Percentiles rank a stretch among this genome's conserved stretches.
Evolutionary conservation across 2,113 vertebrate genomes (phyloP).

Genomic region (Antechinus stuartii): DNA sequence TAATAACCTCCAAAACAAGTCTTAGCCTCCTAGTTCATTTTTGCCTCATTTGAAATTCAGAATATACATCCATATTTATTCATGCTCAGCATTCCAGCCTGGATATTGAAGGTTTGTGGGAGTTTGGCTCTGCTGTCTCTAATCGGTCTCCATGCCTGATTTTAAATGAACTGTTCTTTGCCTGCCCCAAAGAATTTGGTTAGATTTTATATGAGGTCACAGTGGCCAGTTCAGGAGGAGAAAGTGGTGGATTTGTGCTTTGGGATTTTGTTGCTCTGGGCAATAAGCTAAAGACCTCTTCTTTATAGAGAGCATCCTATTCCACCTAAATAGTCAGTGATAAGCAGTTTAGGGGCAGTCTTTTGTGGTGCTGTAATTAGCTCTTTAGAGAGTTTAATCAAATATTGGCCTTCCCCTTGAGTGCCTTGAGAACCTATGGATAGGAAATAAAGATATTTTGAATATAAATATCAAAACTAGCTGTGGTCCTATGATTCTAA

Average conservation of each 20-base stretch:
- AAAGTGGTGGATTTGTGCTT: neutral
- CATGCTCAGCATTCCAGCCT: neutral
- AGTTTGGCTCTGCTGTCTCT: neutral
- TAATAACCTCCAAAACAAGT: neutral
- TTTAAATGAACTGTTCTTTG: neutral
- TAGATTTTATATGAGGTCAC: neutral
- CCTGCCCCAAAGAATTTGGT: neutral
- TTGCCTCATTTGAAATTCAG: constrained; percentile 21
- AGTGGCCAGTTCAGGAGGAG: neutral
- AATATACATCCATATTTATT: neutral
- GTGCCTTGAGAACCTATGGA: neutral
- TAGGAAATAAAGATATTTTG: neutral
- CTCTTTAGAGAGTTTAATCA: constrained; percentile 28
- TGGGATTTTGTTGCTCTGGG: neutral
- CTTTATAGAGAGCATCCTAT: constrained; percentile 6
- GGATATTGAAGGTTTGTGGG: constrained; percentile 13
- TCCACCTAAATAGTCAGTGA: neutral
- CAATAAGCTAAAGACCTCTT: neutral
- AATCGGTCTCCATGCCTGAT: neutral
- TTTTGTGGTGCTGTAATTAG: constrained; percentile 26
- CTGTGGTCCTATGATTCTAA: neutral
- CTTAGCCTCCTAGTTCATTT: constrained; percentile 22
- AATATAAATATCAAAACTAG: neutral
- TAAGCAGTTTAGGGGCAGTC: neutral
- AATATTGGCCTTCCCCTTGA: constrained; percentile 13